These are phyloP conservation scores for Drosophila pseudoobscura DNA, from an alignment of 1,140 invertebrate genomes.

Conservation along the genomic window DNA sequence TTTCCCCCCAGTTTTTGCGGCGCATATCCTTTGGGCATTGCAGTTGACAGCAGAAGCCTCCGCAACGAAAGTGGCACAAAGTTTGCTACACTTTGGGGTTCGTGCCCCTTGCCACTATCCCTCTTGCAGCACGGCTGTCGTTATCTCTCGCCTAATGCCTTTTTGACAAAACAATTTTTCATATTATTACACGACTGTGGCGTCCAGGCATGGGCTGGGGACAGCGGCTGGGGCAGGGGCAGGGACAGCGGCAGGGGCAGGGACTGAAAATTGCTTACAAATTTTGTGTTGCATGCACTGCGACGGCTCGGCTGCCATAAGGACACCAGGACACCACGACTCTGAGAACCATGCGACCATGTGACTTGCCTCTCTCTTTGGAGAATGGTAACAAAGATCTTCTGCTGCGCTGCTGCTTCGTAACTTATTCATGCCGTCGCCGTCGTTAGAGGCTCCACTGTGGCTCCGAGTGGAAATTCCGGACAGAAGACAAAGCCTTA, in stretches of 20 bases:
- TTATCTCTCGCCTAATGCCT: constrained; percentile 73
- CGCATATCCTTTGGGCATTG: constrained; percentile 80
- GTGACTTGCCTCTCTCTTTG: not conserved
- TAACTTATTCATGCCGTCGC: constrained; percentile 42
- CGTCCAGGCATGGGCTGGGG: constrained; percentile 12
- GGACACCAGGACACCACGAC: constrained; percentile 1
- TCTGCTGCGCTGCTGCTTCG: not conserved
- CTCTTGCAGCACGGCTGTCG: constrained; percentile 5
- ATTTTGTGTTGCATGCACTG: constrained; percentile 66
- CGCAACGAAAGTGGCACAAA: constrained; percentile 76
- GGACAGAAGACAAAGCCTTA: constrained; percentile 56
- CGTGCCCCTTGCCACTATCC: constrained; percentile 11
- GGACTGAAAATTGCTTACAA: constrained; percentile 72
- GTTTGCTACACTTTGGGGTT: constrained; percentile 65
- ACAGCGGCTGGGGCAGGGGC: constrained; percentile 16
- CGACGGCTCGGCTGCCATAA: constrained; percentile 32
- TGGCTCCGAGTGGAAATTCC: constrained; percentile 33
- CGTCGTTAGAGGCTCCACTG: constrained; percentile 54
- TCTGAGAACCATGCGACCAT: too few species aligned
- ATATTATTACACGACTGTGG: constrained; percentile 66
- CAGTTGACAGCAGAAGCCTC: constrained; percentile 67
- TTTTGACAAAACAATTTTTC: constrained; percentile 78
- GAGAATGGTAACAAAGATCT: too few species aligned
- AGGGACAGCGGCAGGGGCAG: constrained; percentile 16
- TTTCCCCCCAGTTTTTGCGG: constrained; percentile 46